phyloP scores from a whole-genome alignment of 2,888 invertebrate species.

The Labia minor region DNA sequence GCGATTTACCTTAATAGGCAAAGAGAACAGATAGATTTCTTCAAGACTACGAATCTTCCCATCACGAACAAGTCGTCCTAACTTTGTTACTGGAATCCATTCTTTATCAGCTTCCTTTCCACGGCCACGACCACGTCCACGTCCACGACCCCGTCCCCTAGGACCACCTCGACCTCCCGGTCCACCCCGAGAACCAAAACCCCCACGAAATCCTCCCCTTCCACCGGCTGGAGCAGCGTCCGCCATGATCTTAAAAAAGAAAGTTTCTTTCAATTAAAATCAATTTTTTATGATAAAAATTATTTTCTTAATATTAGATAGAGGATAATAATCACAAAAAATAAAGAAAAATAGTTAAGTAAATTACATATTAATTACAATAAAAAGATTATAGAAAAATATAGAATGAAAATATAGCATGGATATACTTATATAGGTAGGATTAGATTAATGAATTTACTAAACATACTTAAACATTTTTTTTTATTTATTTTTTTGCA shows the following conservation, averaged over 20 bases:
- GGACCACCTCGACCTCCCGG: slow-evolving; percentile 51
- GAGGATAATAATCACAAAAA: not conserved
- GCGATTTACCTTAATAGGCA: slow-evolving; percentile 75
- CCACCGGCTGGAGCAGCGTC: slow-evolving; percentile 48
- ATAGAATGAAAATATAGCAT: too few relatives aligned
- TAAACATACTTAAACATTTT: too few relatives aligned
- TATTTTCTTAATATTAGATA: not conserved
- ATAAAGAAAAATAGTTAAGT: not conserved
- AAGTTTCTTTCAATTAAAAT: not conserved
- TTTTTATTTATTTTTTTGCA: too few relatives aligned
- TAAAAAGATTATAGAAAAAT: too few relatives aligned
- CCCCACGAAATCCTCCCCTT: slow-evolving; percentile 83
- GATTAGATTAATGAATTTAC: too few relatives aligned
- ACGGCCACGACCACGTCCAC: slow-evolving; percentile 72
- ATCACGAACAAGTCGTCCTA: slow-evolving; percentile 92
- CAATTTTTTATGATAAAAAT: not conserved
- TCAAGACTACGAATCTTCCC: slow-evolving; percentile 91
- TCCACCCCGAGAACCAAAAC: slow-evolving; percentile 63
- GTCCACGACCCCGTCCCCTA: slow-evolving; percentile 56
- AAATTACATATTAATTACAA: too few relatives aligned
- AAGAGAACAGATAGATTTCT: slow-evolving; percentile 95
- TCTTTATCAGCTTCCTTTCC: slow-evolving; percentile 95
- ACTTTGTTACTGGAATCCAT: slow-evolving; percentile 97
- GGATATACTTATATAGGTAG: too few relatives aligned
- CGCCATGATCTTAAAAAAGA: too few relatives aligned